Percentiles rank a stretch among this genome's conserved stretches.
Evolutionary conservation across 1,140 invertebrate species (phyloP).

Genomic region (Antheraea pernyi): DNA sequence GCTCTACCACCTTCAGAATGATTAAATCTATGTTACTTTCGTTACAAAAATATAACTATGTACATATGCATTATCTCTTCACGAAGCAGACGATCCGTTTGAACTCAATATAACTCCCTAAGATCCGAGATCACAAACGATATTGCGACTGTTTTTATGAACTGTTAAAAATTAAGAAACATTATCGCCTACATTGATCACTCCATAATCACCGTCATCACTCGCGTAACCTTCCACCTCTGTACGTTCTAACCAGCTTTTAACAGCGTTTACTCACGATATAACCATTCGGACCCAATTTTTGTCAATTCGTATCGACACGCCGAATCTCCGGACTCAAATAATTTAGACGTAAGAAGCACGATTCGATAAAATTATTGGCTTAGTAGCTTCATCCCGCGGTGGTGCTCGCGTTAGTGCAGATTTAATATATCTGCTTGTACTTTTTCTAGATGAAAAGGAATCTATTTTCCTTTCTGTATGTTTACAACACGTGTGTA

Average conservation of each 20-base stretch:
- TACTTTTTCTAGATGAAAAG: too few relatives aligned
- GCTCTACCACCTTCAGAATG: too few relatives aligned
- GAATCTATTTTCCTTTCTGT: too few relatives aligned
- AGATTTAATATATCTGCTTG: too few relatives aligned
- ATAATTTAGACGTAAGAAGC: conserved; percentile 65
- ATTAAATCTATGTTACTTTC: too few relatives aligned
- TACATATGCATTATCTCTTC: too few relatives aligned
- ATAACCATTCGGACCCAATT: not conserved
- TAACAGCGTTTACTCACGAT: conserved; percentile 12
- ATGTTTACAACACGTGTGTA: too few relatives aligned
- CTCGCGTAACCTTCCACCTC: not conserved
- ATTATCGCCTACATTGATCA: not conserved
- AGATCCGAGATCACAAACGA: not conserved
- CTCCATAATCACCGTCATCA: not conserved
- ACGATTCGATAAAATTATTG: conserved; percentile 39
- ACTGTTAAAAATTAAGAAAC: not conserved
- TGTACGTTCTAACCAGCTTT: not conserved
- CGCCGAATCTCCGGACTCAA: conserved; percentile 27
- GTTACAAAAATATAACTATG: too few relatives aligned
- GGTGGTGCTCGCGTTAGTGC: too few relatives aligned
- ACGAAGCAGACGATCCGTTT: not conserved
- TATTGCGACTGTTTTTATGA: not conserved
- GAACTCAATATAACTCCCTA: not conserved
- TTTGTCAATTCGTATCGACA: not conserved
- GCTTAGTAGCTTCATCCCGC: conserved; percentile 30